phyloP scores from a whole-genome alignment of 2,888 invertebrate species.

The Parelbella ahira region DNA sequence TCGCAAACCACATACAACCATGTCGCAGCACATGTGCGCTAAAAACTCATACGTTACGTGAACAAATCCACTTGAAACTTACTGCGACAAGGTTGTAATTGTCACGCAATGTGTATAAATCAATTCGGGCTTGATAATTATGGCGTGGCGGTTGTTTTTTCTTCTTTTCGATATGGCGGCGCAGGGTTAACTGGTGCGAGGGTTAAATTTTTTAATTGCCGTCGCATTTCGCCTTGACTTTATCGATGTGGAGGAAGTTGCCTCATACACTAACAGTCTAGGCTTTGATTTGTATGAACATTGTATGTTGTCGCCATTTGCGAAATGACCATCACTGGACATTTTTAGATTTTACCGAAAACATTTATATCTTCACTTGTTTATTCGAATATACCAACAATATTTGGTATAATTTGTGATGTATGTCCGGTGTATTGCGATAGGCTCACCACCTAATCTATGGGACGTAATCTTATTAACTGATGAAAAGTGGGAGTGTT shows the following conservation, averaged over 20 bases:
- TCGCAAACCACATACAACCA: constrained; percentile 12
- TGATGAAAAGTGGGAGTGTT: too few relatives aligned
- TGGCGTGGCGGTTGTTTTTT: constrained; percentile 6
- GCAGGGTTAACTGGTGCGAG: constrained; percentile 18
- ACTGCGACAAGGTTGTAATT: constrained; percentile 13
- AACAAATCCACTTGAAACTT: not conserved
- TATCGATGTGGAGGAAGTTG: constrained; percentile 1
- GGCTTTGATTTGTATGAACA: not conserved
- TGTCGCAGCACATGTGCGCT: not conserved
- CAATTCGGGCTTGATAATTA: constrained; percentile 11
- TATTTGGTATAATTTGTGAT: too few relatives aligned
- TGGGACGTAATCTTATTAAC: too few relatives aligned
- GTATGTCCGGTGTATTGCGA: too few relatives aligned
- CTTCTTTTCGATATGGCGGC: constrained; percentile 5
- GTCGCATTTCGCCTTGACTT: constrained; percentile 3
- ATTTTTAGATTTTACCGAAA: not conserved
- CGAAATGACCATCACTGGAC: not conserved
- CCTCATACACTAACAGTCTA: too few relatives aligned
- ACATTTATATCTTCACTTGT: too few relatives aligned
- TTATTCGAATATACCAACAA: too few relatives aligned
- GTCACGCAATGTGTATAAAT: constrained; percentile 13
- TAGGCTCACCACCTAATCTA: too few relatives aligned
- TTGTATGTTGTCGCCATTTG: constrained; percentile 1
- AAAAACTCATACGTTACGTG: not conserved
- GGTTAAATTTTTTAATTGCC: constrained; percentile 5